Evolutionary conservation across 37 sponge, comb jelly and placozoan species (phyloP).

Genomic region (Tethya wilhelma): DNA sequence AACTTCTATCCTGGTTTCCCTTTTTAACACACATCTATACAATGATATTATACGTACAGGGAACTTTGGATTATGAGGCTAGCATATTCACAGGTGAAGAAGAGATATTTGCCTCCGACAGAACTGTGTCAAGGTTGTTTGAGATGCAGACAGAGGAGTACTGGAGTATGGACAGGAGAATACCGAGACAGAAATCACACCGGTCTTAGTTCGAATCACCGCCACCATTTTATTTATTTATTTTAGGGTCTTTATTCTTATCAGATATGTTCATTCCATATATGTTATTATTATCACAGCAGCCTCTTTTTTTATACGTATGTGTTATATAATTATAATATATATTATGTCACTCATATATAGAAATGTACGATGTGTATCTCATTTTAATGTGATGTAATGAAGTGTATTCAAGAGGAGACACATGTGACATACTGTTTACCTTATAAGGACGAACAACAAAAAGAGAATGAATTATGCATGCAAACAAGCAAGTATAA

Average conservation of each 20-base stretch:
- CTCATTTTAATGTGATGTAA: not conserved
- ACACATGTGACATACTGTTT: no score
- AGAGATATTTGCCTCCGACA: slow-evolving; percentile 82
- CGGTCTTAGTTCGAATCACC: not conserved
- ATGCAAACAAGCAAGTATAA: no score
- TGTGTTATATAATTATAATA: not conserved
- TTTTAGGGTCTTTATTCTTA: not conserved
- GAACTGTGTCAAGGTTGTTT: slow-evolving; percentile 76
- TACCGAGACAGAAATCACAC: not conserved
- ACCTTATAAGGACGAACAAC: no score
- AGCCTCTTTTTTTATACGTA: not conserved
- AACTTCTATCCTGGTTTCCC: not conserved
- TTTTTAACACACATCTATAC: not conserved
- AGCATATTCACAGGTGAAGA: slow-evolving; percentile 95
- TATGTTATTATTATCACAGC: not conserved
- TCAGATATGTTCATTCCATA: not conserved
- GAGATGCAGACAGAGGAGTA: slow-evolving; percentile 90
- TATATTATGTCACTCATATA: not conserved
- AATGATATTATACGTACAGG: slow-evolving; percentile 11
- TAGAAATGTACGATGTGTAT: no score
- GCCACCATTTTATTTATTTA: not conserved
- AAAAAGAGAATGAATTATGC: no score
- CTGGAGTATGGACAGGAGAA: slow-evolving; percentile 41
- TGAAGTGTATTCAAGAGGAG: no score
- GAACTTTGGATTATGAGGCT: slow-evolving; percentile 40